phyloP scores from a whole-genome alignment of 2,888 invertebrate genomes.

The Acleris literana region DNA sequence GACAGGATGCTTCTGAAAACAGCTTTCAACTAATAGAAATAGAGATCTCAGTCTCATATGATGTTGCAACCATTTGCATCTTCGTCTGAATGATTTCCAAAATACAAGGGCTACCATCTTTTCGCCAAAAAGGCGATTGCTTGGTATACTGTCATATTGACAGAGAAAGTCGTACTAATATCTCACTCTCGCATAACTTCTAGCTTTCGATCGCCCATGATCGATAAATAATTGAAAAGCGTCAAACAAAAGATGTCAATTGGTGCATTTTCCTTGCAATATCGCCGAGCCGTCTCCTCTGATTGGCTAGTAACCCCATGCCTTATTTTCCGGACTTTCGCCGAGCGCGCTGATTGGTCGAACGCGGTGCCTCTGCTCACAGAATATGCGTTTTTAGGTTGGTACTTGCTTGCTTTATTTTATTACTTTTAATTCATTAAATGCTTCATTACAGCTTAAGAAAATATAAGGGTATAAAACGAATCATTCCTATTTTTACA shows the following conservation, averaged over 20 bases:
- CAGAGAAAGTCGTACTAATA: no score
- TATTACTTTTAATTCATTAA: constrained; percentile 4
- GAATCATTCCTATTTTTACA: background rate
- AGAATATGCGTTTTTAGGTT: constrained; percentile 80
- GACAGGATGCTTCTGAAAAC: no score
- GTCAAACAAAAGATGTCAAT: constrained; percentile 12
- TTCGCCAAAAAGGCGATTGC: no score
- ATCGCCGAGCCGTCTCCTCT: constrained; percentile 4
- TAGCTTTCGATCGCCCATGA: no score
- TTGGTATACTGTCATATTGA: no score
- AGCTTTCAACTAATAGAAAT: no score
- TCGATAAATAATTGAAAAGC: background rate
- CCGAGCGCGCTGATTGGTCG: constrained; percentile 71
- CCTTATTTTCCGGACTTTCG: constrained; percentile 74
- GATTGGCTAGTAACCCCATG: constrained; percentile 62
- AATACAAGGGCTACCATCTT: no score
- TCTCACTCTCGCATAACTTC: no score
- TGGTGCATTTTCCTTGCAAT: constrained; percentile 18
- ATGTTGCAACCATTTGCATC: no score
- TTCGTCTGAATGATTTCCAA: no score
- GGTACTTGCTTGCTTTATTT: constrained; percentile 71
- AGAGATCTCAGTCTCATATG: no score
- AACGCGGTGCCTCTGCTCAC: constrained; percentile 79
- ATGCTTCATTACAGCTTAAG: constrained; percentile 6
- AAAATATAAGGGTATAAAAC: constrained; percentile 5